phyloP scores from a whole-genome alignment of 2,113 vertebrate species.

The Ictidomys tridecemlineatus region DNA sequence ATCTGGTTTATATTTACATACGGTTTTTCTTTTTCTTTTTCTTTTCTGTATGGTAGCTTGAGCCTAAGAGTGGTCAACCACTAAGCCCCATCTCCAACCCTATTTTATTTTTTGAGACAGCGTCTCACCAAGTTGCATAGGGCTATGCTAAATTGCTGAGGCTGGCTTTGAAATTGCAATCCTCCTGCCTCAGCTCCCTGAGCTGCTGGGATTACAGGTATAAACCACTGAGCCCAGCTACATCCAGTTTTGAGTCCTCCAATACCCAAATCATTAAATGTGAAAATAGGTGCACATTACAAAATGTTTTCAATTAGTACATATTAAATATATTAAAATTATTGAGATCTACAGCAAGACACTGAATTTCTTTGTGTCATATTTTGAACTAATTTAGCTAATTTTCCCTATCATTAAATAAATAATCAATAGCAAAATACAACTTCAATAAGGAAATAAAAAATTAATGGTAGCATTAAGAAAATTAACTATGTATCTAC shows the following conservation, averaged over 20 bases:
- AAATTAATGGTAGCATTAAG: not conserved
- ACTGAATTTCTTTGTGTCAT: not conserved
- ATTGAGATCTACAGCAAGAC: not conserved
- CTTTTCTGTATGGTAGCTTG: too few species aligned
- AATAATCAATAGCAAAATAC: not conserved
- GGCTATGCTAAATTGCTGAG: too few species aligned
- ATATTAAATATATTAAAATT: not conserved
- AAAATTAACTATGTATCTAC: not conserved
- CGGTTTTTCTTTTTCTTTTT: not conserved
- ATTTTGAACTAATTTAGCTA: not conserved
- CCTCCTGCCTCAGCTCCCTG: too few species aligned
- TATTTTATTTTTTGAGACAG: too few species aligned
- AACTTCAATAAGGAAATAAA: not conserved
- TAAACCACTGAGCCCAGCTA: too few species aligned
- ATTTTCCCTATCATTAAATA: not conserved
- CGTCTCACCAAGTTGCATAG: too few species aligned
- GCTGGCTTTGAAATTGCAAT: too few species aligned
- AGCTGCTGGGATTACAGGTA: too few species aligned
- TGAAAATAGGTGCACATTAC: not conserved
- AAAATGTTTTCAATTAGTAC: not conserved
- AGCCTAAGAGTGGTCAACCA: too few species aligned
- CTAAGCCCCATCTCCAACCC: too few species aligned
- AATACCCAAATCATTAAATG: not conserved
- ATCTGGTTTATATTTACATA: not conserved
- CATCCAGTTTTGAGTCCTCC: not conserved